phyloP scores from a whole-genome alignment of 1,140 invertebrate genomes.

The Trichonephila inaurata region DNA sequence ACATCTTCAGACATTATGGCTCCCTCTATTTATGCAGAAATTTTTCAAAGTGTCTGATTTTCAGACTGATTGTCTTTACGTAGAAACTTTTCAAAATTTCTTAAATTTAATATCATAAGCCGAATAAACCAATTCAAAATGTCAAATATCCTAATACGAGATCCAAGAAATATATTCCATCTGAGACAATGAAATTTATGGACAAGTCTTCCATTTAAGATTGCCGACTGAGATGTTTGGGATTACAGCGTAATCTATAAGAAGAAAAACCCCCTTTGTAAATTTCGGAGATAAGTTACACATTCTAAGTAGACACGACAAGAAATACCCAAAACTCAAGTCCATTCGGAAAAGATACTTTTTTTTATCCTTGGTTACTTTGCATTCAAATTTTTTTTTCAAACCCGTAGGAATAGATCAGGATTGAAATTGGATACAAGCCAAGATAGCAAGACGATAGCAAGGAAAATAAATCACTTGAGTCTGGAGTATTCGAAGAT shows the following conservation, averaged over 20 bases:
- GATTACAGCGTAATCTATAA: not conserved
- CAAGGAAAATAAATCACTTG: conserved; percentile 29
- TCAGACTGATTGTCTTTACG: too few relatives aligned
- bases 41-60: too few relatives aligned
- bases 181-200: too few relatives aligned
- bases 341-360: not conserved
- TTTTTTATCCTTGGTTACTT: not conserved
- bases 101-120: too few relatives aligned
- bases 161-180: too few relatives aligned
- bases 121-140: too few relatives aligned
- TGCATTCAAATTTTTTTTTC: conserved; percentile 3
- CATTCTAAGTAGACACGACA: not conserved
- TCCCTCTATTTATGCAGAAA: too few relatives aligned
- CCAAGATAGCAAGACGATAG: conserved; percentile 13
- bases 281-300: not conserved
- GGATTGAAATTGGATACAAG: conserved; percentile 18
- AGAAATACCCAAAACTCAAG: not conserved
- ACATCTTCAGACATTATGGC: too few relatives aligned
- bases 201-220: too few relatives aligned
- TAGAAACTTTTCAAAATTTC: too few relatives aligned
- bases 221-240: too few relatives aligned
- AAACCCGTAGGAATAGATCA: not conserved
- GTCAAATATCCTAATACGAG: too few relatives aligned
- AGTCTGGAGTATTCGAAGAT: conserved; percentile 24
- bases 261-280: not conserved